Percentiles rank a stretch among this genome's conserved stretches.
These are phyloP conservation scores for Lepeophtheirus salmonis DNA, from an alignment of 1,140 invertebrate species.

Conservation along the genomic window DNA sequence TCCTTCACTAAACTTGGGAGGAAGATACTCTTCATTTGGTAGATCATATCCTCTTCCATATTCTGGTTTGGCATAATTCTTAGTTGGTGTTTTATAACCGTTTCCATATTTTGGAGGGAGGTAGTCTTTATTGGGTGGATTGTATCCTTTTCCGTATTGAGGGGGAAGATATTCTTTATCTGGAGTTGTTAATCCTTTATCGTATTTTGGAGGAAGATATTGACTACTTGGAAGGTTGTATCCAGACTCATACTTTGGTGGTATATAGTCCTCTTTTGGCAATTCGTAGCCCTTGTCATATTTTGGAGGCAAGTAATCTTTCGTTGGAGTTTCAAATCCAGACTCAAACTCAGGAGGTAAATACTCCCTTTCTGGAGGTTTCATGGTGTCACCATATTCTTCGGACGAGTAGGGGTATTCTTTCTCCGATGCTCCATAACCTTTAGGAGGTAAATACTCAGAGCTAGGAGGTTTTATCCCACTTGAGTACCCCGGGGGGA, in stretches of 20 bases:
- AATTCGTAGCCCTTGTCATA: not conserved
- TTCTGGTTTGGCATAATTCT: not conserved
- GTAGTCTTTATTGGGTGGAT: not conserved
- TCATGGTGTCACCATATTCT: not conserved
- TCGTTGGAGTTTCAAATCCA: not conserved
- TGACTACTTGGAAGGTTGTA: not conserved
- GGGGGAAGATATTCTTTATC: not conserved
- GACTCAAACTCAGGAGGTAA: not conserved
- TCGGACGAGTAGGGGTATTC: not conserved
- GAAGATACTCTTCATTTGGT: conserved; percentile 7
- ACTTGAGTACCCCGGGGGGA: not conserved
- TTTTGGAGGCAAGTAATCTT: conserved; percentile 10
- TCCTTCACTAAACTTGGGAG: not conserved
- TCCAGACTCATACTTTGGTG: not conserved
- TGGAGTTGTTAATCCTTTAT: not conserved
- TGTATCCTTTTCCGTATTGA: not conserved
- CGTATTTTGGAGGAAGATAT: not conserved
- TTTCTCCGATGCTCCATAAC: not conserved
- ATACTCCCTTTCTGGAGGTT: not conserved
- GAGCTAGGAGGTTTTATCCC: not conserved
- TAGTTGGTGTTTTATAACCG: not conserved
- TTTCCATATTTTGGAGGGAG: conserved; percentile 3
- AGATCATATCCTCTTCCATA: not conserved
- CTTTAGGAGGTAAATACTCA: conserved; percentile 1
- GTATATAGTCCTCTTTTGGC: conserved; percentile 3